Base-by-base conservation (phyloP, 2,113 vertebrate genomes). In the Leptodactylus fuscus region DNA sequence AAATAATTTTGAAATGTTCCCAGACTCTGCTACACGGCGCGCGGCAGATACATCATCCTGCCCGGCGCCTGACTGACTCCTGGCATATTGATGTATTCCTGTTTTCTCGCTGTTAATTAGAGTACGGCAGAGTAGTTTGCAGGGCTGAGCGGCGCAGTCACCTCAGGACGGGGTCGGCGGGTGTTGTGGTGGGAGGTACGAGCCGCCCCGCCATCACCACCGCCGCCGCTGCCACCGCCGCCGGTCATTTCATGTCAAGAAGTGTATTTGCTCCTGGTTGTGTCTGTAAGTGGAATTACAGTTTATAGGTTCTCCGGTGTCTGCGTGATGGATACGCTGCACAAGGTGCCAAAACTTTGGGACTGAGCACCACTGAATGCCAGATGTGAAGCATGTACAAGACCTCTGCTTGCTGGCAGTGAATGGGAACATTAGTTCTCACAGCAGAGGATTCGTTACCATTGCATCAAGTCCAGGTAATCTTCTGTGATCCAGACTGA, bases 21-120 rank as follows among this genome's bases (percentile, higher is more conserved):
- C 34, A 38, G 69, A 38, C 34, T 74, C 5, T 29, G 81, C 51
- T 20, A 36, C 48, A 24, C 48, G 4, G 49, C 51, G 69, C 65
- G 58, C 81, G 60, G 16, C 51, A 41, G 51, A 83, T 83, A 41
- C 70, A 83, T 83, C 81, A 74, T 83, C 55, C 49, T 60, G 36
- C 29, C 36, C n/a, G 22, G 11, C 32, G 81, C 32, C 81, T 74
- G 81, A 71, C 34, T 38, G 81, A 82, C 48, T 71, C 36, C 3
- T 73, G 81, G 65, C 81, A 82, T 73, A 53, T 71, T 82, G 81
- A 82, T 83, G 51, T 60, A 83, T 83, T 74, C 67, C 36, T 60
- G 49, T 83, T 20, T 83, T 58, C 60, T 74, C 46, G 58, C 67
- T 71, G 20, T 71, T 82, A 83, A 83, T 73, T 83, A 83, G 70